Evolutionary conservation across 2,888 invertebrate genomes (phyloP), one percentile per base, ranked within the genome.

Genomic region (Drosophila emarginata): DNA sequence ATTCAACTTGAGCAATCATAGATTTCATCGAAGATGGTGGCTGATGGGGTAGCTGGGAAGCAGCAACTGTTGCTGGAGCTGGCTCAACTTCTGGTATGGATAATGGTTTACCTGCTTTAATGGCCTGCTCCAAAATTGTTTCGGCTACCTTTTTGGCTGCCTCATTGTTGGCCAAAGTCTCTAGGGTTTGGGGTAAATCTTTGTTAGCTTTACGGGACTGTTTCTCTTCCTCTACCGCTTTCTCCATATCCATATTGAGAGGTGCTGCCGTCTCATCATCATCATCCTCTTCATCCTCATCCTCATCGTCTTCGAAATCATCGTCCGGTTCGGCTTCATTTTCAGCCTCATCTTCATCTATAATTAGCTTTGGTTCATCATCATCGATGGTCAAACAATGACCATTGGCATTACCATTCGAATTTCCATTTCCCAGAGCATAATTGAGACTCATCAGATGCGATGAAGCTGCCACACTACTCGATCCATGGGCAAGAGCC

Each of bases 141-240:
- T 94, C 93, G 1, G 93, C 94, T 1, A 93, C 93, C 73, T 93
- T 93, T 64, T 93, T 93, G 26, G 94, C 94, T 1, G 83, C 85
- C 58, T 88, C 86, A 26, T 73, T 76, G 15, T n/a, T 61, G 60
- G 36, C 61, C 54, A 12, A 50, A n/a, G 3, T 57, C 1, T 59
- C 32, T n/a, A 32, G 21, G 21, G 40, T 39, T 14, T 65, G 28
- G 0, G 36, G 60, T 7, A 45, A 45, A 21, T 45, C 45, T 21
- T 45, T 45, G 45, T 9, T 32, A 32, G 32, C 1, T 32, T 32
- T 32, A 2, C 11, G 45, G 2, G 18, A 21, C 4, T 51, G 23
- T 18, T n/a, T 21, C 18, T 62, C 67, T 14, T 54, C 68, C 18
- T 73, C 62, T 18, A 63, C 54, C 14, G 32, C 12, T n/a, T 58